phyloP scores from a whole-genome alignment of 2,888 invertebrate genomes.

The Iselma pallidipennis region DNA sequence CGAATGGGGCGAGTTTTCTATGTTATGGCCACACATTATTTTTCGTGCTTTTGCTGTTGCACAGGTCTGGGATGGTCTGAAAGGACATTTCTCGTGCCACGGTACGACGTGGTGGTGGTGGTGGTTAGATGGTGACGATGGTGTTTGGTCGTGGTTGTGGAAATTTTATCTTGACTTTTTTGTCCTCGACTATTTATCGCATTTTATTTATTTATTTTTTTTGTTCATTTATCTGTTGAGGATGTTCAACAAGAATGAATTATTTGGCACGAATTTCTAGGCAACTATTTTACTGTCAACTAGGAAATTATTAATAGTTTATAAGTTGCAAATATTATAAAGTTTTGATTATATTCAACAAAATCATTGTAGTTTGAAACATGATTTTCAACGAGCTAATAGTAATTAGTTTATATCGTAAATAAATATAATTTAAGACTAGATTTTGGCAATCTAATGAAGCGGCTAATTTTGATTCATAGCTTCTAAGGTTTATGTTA shows the following conservation, averaged over 20 bases:
- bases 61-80: constrained; percentile 40
- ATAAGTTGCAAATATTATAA: constrained; percentile 14
- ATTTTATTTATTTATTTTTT: constrained; percentile 9
- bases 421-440: neutral
- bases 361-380: neutral
- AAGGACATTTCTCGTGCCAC: constrained; percentile 44
- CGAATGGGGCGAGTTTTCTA: constrained; percentile 30
- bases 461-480: neutral
- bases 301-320: constrained; percentile 17
- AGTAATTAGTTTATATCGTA: neutral
- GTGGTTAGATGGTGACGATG: constrained; percentile 32
- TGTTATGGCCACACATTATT: constrained; percentile 47
- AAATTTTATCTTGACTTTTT: constrained; percentile 21
- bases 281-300: constrained; percentile 14
- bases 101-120: constrained; percentile 28
- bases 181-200: no score
- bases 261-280: constrained; percentile 38
- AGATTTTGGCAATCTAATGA: neutral
- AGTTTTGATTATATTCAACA: constrained; percentile 1
- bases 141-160: constrained; percentile 15
- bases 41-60: constrained; percentile 44
- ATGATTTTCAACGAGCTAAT: neutral
- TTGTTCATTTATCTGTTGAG: constrained; percentile 13
- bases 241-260: constrained; percentile 36
- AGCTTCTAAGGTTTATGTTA: neutral